Base-by-base conservation (phyloP, 1,140 invertebrate genomes). In the Megalonaias nervosa region DNA sequence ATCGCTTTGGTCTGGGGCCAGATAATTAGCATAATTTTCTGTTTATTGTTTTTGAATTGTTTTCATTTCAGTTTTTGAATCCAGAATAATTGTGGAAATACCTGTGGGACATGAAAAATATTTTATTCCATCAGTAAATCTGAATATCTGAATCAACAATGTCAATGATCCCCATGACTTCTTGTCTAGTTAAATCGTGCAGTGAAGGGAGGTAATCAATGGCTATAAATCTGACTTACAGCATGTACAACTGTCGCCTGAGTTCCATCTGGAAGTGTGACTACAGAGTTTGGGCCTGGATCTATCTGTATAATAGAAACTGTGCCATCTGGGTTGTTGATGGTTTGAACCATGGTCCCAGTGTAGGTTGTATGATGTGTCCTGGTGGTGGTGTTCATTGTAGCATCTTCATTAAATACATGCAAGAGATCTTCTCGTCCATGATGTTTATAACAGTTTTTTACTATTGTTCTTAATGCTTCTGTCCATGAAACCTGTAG, bases 401-500 rank as follows among this genome's bases (percentile, higher is more conserved):
- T 60, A 31, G 68, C 38, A 58, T 97, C 96, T 87, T 98, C 97
- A 74, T 93, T 95, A 91, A 99, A 98, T 21, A 96, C 96, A 11
- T 97, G 97, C 81, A 99, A 91, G 66, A 99, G 93, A 91, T 99
- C 98, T 92, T 99, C 97, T 84, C 98, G 93, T 6, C 97, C 97
- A 92, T 99, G 98, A 92, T 97, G 98, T 92, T 97, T 98, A 92
- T 99, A 99, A 92, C 98, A 99, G 92, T 99, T 99, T 87, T 98
- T 97, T 66, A 99, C 97, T 82, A 99, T 99, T 91, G 98, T 97
- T 38, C 97, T 93, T 71, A 99, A 92, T 19, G 97, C 97, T 90
- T 98, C 97, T 16, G 98, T 99, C 97, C 98, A 99, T 38, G 97
- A 98, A 84, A 99, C 97, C 97, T 98, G 91, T 3, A 77, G 65